Evolutionary conservation across 2,113 vertebrate species (phyloP).

Genomic region (Sceloporus undulatus): DNA sequence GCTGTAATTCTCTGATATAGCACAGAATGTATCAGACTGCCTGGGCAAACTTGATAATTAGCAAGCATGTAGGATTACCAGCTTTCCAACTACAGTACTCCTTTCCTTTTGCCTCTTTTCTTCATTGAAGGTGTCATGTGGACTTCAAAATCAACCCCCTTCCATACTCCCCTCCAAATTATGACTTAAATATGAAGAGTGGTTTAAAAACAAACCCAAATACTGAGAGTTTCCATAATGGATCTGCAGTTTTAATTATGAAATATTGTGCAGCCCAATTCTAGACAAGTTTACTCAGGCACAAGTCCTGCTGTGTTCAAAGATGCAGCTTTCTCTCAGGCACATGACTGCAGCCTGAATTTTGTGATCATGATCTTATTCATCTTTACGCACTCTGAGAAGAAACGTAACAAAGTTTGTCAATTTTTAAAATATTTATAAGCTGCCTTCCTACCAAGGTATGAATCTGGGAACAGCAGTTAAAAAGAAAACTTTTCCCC

Average conservation of each 20-base stretch:
- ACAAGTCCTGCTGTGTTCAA: neutral
- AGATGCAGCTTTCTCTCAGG: neutral
- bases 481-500: too few relatives aligned
- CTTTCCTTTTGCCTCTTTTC: slow-evolving; percentile 24
- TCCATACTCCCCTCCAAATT: neutral
- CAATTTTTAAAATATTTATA: neutral
- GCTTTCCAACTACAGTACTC: slow-evolving; percentile 24
- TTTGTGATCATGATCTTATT: neutral
- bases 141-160: neutral
- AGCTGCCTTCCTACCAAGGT: neutral
- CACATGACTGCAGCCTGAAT: neutral
- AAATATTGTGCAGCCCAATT: neutral
- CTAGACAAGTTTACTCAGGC: neutral
- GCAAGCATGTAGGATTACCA: slow-evolving; percentile 62
- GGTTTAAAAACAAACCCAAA: neutral
- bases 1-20: slow-evolving; percentile 61
- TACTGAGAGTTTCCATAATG: neutral
- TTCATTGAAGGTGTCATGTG: slow-evolving; percentile 31
- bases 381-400: neutral
- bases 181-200: neutral
- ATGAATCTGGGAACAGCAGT: neutral
- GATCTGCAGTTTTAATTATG: neutral
- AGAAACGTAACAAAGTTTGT: neutral
- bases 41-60: slow-evolving; percentile 65
- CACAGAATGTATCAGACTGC: slow-evolving; percentile 64